A percentile compares a stretch with the other conserved stretches of the same genome.
phyloP scores from a whole-genome alignment of 1,140 invertebrate species.

The Zelostemma sp. region DNA sequence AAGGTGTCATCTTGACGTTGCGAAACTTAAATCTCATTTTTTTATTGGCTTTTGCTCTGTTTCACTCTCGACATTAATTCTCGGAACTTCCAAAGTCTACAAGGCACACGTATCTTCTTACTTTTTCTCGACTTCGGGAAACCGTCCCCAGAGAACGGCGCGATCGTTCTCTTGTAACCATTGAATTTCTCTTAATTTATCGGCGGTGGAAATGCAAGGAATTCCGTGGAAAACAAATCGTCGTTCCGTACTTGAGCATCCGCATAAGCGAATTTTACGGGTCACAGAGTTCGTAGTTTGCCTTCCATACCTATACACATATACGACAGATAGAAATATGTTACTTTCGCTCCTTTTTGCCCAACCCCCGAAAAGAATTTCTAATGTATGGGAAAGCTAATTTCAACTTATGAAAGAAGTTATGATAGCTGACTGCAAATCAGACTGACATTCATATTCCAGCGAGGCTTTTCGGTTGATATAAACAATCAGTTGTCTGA shows the following conservation, averaged over 20 bases:
- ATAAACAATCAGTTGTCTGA: no score
- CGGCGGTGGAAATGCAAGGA: conserved; percentile 35
- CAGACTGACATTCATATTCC: no score
- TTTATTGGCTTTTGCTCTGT: no score
- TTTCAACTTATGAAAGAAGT: no score
- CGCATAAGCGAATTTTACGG: conserved; percentile 21
- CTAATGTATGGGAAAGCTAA: no score
- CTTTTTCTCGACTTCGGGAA: conserved; percentile 14
- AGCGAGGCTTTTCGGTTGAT: no score
- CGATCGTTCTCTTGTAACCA: conserved; percentile 31
- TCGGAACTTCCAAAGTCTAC: not conserved
- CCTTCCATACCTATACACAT: not conserved
- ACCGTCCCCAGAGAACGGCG: conserved; percentile 15
- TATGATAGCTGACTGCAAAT: no score
- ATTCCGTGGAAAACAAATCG: conserved; percentile 34
- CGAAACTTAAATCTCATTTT: no score
- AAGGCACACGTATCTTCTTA: conserved; percentile 15
- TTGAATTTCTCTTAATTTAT: conserved; percentile 49
- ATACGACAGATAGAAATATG: conserved; percentile 21
- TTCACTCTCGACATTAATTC: conserved; percentile 16
- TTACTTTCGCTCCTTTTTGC: conserved; percentile 4
- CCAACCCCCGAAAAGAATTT: no score
- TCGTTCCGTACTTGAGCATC: conserved; percentile 4
- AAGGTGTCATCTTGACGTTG: no score
- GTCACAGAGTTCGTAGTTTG: conserved; percentile 15